Conservation (phyloP, 2,888 invertebrate species). For the Zelleria hepariella region DNA sequence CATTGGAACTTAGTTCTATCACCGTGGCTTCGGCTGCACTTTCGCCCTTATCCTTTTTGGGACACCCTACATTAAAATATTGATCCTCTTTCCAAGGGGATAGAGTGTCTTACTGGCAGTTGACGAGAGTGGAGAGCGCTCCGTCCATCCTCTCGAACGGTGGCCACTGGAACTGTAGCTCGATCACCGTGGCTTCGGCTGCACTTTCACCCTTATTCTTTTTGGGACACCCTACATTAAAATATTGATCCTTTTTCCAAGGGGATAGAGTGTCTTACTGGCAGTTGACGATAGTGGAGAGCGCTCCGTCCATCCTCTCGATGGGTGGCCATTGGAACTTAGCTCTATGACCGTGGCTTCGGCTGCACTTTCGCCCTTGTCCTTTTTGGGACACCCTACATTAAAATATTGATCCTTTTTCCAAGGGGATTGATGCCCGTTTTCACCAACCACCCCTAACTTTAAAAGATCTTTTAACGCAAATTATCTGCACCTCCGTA, state of each 20-base stretch:
- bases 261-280: slow-evolving; percentile 71
- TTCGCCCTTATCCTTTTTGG: slow-evolving; percentile 78
- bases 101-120: slow-evolving; percentile 87
- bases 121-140: slow-evolving; percentile 80
- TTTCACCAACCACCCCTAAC: no score
- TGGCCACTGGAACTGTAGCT: slow-evolving; percentile 90
- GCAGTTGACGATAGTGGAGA: slow-evolving; percentile 83
- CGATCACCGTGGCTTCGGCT: slow-evolving; percentile 79
- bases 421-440: no score
- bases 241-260: no score
- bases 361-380: slow-evolving; percentile 72
- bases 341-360: slow-evolving; percentile 84
- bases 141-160: slow-evolving; percentile 97
- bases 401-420: no score
- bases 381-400: no score
- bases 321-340: no score
- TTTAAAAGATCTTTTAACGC: no score
- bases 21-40: slow-evolving; percentile 78
- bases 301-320: slow-evolving; percentile 93
- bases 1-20: slow-evolving; percentile 83
- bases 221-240: no score
- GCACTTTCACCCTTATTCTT: slow-evolving; percentile 77
- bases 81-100: no score
- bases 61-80: no score
- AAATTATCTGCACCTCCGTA: no score